Evolutionary conservation across 1,140 invertebrate genomes (phyloP).

Genomic region (Danaus plexippus): DNA sequence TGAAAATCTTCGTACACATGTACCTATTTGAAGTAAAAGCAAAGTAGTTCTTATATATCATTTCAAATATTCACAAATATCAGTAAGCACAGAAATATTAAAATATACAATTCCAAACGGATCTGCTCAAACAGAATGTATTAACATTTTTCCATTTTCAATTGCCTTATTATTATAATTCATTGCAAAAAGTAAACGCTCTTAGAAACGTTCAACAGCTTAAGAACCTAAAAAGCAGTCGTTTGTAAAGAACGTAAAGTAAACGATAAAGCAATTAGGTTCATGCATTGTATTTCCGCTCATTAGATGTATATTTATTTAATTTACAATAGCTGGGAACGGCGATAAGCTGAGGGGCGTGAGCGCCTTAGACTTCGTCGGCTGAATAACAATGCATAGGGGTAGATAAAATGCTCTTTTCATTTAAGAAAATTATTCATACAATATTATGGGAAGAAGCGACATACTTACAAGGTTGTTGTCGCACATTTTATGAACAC

Average conservation of each 20-base stretch:
- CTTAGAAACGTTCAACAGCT: slow-evolving; percentile 11
- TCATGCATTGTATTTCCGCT: slow-evolving; percentile 66
- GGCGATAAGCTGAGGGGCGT: slow-evolving; percentile 65
- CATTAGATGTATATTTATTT: slow-evolving; percentile 71
- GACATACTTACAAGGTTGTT: slow-evolving; percentile 9
- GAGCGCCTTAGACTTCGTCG: slow-evolving; percentile 52
- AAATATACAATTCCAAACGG: slow-evolving; percentile 2
- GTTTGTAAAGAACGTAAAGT: slow-evolving; percentile 19
- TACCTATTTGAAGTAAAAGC: too few species aligned
- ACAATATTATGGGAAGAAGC: slow-evolving; percentile 7
- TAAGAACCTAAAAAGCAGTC: slow-evolving; percentile 11
- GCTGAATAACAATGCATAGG: slow-evolving; percentile 66
- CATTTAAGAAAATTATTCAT: slow-evolving; percentile 35
- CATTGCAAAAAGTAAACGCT: slow-evolving; percentile 18
- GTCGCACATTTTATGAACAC: slow-evolving; percentile 32
- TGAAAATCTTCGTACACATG: too few species aligned
- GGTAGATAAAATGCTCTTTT: slow-evolving; percentile 50
- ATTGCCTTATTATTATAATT: slow-evolving; percentile 12
- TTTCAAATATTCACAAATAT: neutral
- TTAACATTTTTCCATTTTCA: slow-evolving; percentile 14
- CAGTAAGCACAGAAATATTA: neutral
- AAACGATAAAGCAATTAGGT: slow-evolving; percentile 57
- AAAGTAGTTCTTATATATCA: too few species aligned
- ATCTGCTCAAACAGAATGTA: slow-evolving; percentile 10
- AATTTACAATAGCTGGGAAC: slow-evolving; percentile 66